A percentile compares a stretch with the other conserved stretches of the same genome.
These are phyloP conservation scores for Labeo rohita DNA, from an alignment of 2,113 vertebrate species.

Conservation along the genomic window DNA sequence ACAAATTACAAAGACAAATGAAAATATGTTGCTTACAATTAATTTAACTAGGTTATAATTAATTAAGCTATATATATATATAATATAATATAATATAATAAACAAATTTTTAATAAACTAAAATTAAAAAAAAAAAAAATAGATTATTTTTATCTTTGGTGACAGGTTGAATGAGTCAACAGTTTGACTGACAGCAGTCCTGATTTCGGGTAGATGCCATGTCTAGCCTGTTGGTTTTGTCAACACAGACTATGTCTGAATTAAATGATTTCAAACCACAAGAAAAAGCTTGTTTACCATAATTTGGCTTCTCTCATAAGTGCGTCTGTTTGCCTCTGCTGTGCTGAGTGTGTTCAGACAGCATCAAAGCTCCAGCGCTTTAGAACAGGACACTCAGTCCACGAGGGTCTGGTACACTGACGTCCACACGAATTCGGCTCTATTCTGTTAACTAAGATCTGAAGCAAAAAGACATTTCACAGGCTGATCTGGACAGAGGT, in stretches of 20 bases:
- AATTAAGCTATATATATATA: no score
- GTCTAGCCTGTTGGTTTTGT: not conserved
- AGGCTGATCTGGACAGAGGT: slow-evolving; percentile 32
- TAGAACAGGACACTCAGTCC: not conserved
- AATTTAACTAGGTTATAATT: no score
- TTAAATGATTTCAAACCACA: not conserved
- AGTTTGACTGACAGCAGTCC: not conserved
- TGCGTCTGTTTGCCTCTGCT: not conserved
- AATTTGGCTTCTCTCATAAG: not conserved
- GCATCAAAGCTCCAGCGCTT: not conserved
- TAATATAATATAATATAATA: no score
- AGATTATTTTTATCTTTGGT: not conserved
- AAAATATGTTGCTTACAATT: no score
- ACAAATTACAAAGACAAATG: no score
- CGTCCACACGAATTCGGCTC: not conserved
- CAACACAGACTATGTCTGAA: not conserved
- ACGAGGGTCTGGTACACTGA: not conserved
- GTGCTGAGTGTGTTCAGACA: not conserved
- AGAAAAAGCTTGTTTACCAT: not conserved
- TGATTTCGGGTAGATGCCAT: not conserved
- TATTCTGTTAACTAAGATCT: not conserved
- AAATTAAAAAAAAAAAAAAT: no score
- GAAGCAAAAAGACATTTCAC: not conserved
- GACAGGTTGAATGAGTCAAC: not conserved
- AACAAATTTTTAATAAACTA: no score